These are phyloP conservation scores for Sminthopsis crassicaudata DNA, from an alignment of 2,113 vertebrate genomes.

Conservation along the genomic window DNA sequence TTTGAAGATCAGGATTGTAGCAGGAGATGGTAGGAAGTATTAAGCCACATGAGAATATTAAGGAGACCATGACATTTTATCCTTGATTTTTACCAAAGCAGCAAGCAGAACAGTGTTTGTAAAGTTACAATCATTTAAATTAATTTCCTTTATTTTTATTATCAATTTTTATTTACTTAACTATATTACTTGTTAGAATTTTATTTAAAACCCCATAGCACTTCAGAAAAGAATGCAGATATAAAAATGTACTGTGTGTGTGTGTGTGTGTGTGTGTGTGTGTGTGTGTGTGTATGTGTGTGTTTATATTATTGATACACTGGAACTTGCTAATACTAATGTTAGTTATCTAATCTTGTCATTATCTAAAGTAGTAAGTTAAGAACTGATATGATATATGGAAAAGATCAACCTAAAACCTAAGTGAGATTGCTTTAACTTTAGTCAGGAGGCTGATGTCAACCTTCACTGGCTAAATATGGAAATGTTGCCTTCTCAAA, in stretches of 20 bases:
- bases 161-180: conserved; percentile 65
- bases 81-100: background rate
- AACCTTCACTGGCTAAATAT: conserved; percentile 6
- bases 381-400: conserved; percentile 16
- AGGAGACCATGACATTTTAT: background rate
- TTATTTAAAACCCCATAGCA: conserved; percentile 55
- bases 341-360: conserved; percentile 40
- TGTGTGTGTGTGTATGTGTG: background rate
- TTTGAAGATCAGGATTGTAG: background rate
- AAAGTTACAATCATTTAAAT: conserved; percentile 54
- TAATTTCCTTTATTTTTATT: conserved; percentile 53
- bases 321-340: background rate
- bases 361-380: conserved; percentile 9
- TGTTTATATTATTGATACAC: background rate
- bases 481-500: conserved; percentile 58
- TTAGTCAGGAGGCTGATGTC: conserved; percentile 31
- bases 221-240: conserved; percentile 41
- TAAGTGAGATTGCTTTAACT: background rate
- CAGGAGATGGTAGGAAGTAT: background rate
- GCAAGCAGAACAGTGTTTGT: conserved; percentile 32
- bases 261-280: background rate
- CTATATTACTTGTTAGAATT: conserved; percentile 51
- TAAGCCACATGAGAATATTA: background rate
- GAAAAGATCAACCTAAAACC: background rate
- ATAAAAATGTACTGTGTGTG: conserved; percentile 19